A percentile compares a stretch with the other conserved stretches of the same genome.
These are phyloP conservation scores for Clusia tigrina DNA, from an alignment of 2,888 invertebrate genomes.

Conservation along the genomic window DNA sequence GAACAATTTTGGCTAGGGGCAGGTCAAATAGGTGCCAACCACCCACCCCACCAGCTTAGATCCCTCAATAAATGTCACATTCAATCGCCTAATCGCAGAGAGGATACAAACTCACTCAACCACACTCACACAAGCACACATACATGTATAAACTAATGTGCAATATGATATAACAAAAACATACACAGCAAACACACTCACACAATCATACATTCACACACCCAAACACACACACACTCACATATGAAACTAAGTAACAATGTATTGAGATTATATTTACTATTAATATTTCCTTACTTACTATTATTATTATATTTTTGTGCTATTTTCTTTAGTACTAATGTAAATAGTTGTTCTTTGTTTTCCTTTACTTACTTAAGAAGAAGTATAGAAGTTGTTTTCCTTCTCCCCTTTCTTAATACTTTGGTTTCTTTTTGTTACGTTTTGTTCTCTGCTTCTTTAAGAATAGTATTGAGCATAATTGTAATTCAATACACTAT, in stretches of 20 bases:
- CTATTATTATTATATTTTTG: neutral
- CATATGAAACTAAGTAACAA: neutral
- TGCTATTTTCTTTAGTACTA: neutral
- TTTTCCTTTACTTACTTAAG: neutral
- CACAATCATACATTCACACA: neutral
- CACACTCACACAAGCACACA: neutral
- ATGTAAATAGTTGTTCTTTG: neutral
- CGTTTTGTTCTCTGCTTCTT: slow-evolving; percentile 1
- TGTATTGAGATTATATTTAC: slow-evolving; percentile 1
- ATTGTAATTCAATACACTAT: slow-evolving; percentile 1
- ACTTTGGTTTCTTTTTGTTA: no score
- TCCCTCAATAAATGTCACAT: no score
- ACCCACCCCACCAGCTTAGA: no score
- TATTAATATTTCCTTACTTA: neutral
- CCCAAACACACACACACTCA: neutral
- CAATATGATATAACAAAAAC: neutral
- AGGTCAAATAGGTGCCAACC: no score
- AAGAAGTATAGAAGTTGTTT: no score
- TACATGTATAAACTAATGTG: neutral
- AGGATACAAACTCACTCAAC: neutral
- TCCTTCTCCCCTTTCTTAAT: no score
- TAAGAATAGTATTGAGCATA: slow-evolving; percentile 4
- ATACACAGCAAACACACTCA: neutral
- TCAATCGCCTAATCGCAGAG: neutral
- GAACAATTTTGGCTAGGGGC: neutral